Conservation (phyloP, 1,140 invertebrate species). For the Eupeodes corollae region DNA sequence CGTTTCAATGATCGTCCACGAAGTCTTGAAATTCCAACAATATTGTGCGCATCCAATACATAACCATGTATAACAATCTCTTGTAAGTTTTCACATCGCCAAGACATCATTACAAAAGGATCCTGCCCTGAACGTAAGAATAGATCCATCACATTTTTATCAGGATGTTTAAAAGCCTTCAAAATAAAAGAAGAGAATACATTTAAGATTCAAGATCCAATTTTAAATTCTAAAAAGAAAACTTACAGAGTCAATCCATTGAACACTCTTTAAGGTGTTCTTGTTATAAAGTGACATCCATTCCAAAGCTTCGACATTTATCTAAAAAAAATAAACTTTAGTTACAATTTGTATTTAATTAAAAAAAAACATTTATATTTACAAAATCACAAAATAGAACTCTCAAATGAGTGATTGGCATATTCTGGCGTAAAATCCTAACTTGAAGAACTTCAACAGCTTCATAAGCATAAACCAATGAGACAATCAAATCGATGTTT, state of each 20-base stretch:
- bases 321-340: slow-evolving; percentile 24
- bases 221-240: background rate
- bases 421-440: slow-evolving; percentile 51
- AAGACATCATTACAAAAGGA: slow-evolving; percentile 63
- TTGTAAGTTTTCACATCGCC: slow-evolving; percentile 56
- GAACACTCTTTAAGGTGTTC: slow-evolving; percentile 50
- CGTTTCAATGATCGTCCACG: slow-evolving; percentile 47
- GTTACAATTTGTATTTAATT: background rate
- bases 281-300: slow-evolving; percentile 48
- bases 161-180: slow-evolving; percentile 35
- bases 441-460: slow-evolving; percentile 49
- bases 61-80: slow-evolving; percentile 51
- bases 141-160: slow-evolving; percentile 19
- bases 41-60: slow-evolving; percentile 41
- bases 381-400: slow-evolving; percentile 63
- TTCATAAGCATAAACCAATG: slow-evolving; percentile 60
- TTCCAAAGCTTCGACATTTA: slow-evolving; percentile 45
- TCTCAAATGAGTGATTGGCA: slow-evolving; percentile 64
- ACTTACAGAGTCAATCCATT: slow-evolving; percentile 54
- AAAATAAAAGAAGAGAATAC: slow-evolving; percentile 15
- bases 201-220: background rate
- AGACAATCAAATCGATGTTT: slow-evolving; percentile 53
- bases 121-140: slow-evolving; percentile 40
- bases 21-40: slow-evolving; percentile 57
- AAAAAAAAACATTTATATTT: slow-evolving; percentile 12